A percentile compares a stretch with the other conserved stretches of the same genome.
phyloP scores from a whole-genome alignment of 2,797 vertebrate species.

The Anisognathus igniventris region DNA sequence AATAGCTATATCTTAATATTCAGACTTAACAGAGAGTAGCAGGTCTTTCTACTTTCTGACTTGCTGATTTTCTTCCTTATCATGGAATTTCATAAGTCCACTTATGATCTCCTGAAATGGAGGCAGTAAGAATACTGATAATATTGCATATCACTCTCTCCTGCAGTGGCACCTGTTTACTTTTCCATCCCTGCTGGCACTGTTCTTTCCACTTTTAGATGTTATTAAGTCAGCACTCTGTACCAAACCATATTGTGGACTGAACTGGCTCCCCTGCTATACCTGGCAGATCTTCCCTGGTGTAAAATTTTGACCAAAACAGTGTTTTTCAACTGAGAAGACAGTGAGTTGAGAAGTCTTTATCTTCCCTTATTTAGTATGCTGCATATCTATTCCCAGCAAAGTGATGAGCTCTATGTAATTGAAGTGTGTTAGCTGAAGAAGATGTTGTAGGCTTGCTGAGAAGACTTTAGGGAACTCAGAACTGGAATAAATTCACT shows the following conservation, averaged over 20 bases:
- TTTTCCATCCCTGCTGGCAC: conserved; percentile 27
- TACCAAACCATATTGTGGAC: background rate
- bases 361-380: background rate
- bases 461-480: background rate
- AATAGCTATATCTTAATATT: background rate
- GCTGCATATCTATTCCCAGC: background rate
- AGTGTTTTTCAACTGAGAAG: background rate
- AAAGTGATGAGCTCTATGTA: background rate
- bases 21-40: background rate
- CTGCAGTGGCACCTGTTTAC: conserved; percentile 26
- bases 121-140: conserved; percentile 7
- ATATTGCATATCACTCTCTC: background rate
- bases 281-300: background rate
- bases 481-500: background rate
- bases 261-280: conserved; percentile 28
- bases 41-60: background rate
- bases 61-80: conserved; percentile 4
- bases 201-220: conserved; percentile 48
- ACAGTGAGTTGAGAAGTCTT: background rate
- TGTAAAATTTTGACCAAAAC: background rate
- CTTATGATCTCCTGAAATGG: background rate
- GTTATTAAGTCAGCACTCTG: conserved; percentile 33
- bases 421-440: background rate
- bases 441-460: background rate
- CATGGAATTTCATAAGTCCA: background rate